Evolutionary conservation across 2,113 vertebrate genomes (phyloP).

Genomic region (Cynoglossus semilaevis): DNA sequence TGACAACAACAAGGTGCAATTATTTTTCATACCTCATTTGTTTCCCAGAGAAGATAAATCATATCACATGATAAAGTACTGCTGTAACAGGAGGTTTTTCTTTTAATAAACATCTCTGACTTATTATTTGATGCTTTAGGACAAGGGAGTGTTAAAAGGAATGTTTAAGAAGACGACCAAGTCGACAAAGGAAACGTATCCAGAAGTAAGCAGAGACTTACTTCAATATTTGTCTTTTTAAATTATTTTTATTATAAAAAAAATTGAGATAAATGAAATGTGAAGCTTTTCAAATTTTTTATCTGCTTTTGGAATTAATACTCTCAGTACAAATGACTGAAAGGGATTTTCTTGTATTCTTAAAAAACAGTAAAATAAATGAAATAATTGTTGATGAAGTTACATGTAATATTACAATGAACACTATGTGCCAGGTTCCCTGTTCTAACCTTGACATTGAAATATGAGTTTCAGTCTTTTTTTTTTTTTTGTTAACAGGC

Average conservation of each 20-base stretch:
- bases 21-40: background rate
- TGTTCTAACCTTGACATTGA: background rate
- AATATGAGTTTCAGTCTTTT: background rate
- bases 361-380: no score
- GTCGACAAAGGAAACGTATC: slow-evolving; percentile 28
- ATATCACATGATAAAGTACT: background rate
- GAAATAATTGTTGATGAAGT: no score
- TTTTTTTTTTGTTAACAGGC: slow-evolving; percentile 10
- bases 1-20: slow-evolving; percentile 41
- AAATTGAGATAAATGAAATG: no score
- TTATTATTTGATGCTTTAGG: slow-evolving; percentile 35
- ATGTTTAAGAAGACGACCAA: slow-evolving; percentile 53
- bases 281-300: no score
- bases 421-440: no score
- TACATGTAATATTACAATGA: no score
- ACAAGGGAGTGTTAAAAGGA: slow-evolving; percentile 55
- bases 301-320: no score
- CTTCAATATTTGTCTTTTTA: background rate
- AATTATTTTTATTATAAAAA: no score
- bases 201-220: slow-evolving; percentile 28
- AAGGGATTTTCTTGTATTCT: no score
- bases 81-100: background rate
- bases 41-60: background rate
- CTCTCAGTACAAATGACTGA: no score
- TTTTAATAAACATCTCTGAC: background rate